phyloP scores from a whole-genome alignment of 2,113 vertebrate genomes.

The Psittacula cyanocephala region DNA sequence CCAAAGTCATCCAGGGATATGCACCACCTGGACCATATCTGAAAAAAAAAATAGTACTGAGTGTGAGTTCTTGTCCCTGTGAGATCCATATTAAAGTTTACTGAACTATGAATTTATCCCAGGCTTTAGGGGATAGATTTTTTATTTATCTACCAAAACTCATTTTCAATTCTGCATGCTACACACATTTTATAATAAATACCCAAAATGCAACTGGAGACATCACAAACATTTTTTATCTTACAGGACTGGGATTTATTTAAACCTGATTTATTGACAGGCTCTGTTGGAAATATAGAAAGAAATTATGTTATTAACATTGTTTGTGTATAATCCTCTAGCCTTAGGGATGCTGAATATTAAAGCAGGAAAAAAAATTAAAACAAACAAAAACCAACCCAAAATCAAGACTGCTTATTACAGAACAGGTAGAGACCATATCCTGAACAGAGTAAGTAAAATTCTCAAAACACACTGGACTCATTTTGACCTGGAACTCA shows the following conservation, averaged over 20 bases:
- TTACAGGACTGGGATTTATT: background rate
- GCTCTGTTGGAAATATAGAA: background rate
- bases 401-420: background rate
- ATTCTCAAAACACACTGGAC: background rate
- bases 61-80: background rate
- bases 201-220: background rate
- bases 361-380: background rate
- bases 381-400: background rate
- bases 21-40: background rate
- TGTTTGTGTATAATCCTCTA: conserved; percentile 31
- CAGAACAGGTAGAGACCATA: background rate
- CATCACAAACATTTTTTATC: conserved; percentile 5
- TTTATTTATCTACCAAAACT: background rate
- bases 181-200: conserved; percentile 3
- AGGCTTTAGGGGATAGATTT: background rate
- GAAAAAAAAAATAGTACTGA: background rate
- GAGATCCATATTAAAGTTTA: background rate
- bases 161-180: background rate
- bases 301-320: conserved; percentile 28
- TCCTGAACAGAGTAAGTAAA: background rate
- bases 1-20: background rate
- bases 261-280: conserved; percentile 39
- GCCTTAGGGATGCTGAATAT: background rate
- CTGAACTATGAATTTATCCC: background rate
- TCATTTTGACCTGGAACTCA: background rate